Conservation (phyloP, 2,888 invertebrate genomes). For the Xestia sexstrigata region DNA sequence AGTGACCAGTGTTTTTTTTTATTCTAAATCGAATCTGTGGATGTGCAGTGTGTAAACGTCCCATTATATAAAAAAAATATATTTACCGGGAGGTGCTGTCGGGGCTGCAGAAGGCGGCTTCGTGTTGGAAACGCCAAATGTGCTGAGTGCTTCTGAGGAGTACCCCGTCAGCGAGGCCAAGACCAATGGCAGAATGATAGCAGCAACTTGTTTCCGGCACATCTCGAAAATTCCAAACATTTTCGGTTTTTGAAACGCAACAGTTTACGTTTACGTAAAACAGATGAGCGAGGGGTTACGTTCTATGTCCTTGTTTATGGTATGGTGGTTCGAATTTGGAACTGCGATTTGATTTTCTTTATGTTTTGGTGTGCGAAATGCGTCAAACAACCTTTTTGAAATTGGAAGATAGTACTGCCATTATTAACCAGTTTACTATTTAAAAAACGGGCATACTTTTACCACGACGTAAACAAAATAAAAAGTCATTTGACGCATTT, state of each 20-base stretch:
- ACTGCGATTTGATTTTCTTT: constrained; percentile 60
- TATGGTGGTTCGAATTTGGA: constrained; percentile 58
- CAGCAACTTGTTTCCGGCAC: constrained; percentile 81
- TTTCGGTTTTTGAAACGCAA: constrained; percentile 58
- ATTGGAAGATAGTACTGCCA: neutral
- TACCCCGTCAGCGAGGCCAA: constrained; percentile 83
- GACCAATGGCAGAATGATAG: constrained; percentile 79
- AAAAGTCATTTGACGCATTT: constrained; percentile 53
- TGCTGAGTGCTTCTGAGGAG: constrained; percentile 92
- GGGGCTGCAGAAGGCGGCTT: constrained; percentile 90
- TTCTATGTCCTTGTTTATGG: constrained; percentile 60
- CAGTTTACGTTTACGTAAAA: constrained; percentile 50
- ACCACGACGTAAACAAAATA: neutral
- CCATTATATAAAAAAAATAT: constrained; percentile 82
- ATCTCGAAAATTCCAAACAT: constrained; percentile 80
- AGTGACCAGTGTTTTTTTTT: constrained; percentile 53
- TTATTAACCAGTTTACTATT: neutral
- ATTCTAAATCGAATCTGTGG: constrained; percentile 57
- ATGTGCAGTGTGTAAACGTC: constrained; percentile 73
- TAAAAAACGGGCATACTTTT: neutral
- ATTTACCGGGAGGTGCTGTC: constrained; percentile 91
- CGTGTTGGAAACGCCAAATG: constrained; percentile 93
- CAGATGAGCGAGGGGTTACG: constrained; percentile 52
- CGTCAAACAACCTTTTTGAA: constrained; percentile 53
- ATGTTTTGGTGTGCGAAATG: constrained; percentile 17